phyloP scores from a whole-genome alignment of 2,113 vertebrate species.

The Chloropsis cyanopogon region DNA sequence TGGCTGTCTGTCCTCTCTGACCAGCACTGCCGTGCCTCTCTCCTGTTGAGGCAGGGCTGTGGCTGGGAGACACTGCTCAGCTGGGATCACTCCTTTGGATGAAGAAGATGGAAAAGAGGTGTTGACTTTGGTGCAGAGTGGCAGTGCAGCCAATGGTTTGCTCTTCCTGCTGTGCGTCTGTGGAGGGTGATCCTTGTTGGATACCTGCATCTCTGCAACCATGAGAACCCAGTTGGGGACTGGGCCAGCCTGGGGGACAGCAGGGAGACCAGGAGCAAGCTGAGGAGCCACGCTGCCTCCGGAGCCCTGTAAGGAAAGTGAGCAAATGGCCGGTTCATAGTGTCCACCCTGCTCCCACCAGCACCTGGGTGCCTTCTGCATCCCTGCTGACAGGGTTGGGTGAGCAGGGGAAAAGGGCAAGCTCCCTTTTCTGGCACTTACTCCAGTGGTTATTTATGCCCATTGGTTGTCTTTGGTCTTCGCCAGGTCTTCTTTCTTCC shows the following conservation, averaged over 20 bases:
- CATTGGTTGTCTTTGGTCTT: not conserved
- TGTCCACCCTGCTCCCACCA: not conserved
- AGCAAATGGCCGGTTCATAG: not conserved
- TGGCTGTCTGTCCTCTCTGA: accelerated
- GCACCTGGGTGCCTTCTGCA: not conserved
- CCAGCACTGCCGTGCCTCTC: accelerated
- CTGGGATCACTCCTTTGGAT: not conserved
- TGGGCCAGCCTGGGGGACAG: not conserved
- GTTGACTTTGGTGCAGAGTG: not conserved
- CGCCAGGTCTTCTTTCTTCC: not conserved
- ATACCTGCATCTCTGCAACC: constrained; percentile 1
- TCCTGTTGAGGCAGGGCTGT: not conserved
- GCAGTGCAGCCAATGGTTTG: not conserved
- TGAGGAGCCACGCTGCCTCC: not conserved
- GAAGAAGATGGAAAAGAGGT: not conserved
- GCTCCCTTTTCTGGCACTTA: not conserved
- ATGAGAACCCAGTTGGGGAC: not conserved
- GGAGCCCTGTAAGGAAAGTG: not conserved
- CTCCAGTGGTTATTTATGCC: not conserved
- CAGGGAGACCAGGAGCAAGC: not conserved
- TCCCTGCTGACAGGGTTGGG: accelerated
- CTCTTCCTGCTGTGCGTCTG: not conserved
- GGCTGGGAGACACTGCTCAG: not conserved
- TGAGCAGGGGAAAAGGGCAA: not conserved
- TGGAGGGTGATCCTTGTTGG: not conserved